Base-by-base conservation (phyloP, 2,113 vertebrate genomes). In the Petaurus breviceps region DNA sequence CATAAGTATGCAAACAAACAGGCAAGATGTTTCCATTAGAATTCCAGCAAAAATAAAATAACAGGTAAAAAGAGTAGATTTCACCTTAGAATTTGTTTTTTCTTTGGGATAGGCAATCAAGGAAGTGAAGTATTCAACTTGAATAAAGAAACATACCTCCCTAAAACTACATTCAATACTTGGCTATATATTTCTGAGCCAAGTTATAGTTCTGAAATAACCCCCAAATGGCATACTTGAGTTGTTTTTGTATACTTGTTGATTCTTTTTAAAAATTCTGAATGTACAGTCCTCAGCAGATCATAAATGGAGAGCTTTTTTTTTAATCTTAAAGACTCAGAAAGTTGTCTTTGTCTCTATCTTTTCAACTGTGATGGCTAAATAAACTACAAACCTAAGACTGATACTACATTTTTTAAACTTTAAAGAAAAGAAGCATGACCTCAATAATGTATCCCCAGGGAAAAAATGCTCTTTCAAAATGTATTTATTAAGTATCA, bases 391-490 rank as follows among this genome's bases (percentile, higher is more conserved):
- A 89, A 93, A 93, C 24, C 47, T 91, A 93, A 46, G 68, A 9
- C 8, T 92, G 12, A 31, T 43, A 90, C 10, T 2, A 9, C 10
- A 19, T 84, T 61, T 95, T 57, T 94, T 89, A 96, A 96, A 93
- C 4, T 26, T 37, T 54, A 19, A 91, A 95, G 47, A 92, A 4
- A 57, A 2, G 51, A 96, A 94, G 47, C 14, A 61, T 89, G 19
- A 1, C 16, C 46, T 89, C 49, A 54, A 91, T 43, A 84, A 89
- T 92, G 0, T 24, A 61, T n/a, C 2, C 43, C n/a, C 8, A 43
- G n/a, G 68, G 61, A 95, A 94, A 31, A 68, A 92, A 94, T 23
- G 25, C 10, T 96, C 68, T 92, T 93, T 94, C 90, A 94, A 91
- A 54, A 31, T 49, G 53, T 23, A 46, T 90, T 90, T 93, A 91